Conservation (phyloP, 2,113 vertebrate species). For the Dascyllus trimaculatus region DNA sequence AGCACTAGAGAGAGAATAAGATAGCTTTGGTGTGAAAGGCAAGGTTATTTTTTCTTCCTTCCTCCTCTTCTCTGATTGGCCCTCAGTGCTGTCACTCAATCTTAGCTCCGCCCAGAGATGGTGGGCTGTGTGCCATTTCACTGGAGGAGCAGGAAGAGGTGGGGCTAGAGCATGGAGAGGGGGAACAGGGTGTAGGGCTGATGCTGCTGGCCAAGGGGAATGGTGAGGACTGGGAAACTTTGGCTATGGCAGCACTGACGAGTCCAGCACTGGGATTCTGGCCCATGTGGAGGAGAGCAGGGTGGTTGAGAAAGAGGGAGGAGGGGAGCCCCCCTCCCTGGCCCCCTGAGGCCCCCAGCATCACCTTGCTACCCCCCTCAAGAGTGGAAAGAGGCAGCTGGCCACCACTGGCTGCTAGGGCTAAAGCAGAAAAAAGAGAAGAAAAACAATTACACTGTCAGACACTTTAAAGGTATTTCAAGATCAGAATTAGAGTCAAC, state of each 20-base stretch:
- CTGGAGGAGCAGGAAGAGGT: conserved; percentile 88
- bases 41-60: conserved; percentile 77
- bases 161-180: conserved; percentile 87
- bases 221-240: conserved; percentile 86
- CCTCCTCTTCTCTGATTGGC: conserved; percentile 84
- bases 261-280: conserved; percentile 86
- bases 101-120: conserved; percentile 86
- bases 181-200: conserved; percentile 88
- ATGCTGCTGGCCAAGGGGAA: conserved; percentile 88
- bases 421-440: conserved; percentile 67
- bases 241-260: conserved; percentile 85
- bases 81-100: conserved; percentile 83
- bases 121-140: conserved; percentile 87
- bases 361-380: conserved; percentile 90
- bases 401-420: conserved; percentile 95
- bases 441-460: background rate
- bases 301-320: conserved; percentile 93
- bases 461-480: conserved; percentile 3
- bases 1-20: conserved; percentile 82
- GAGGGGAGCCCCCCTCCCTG: conserved; percentile 87
- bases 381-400: conserved; percentile 95
- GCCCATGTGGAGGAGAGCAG: conserved; percentile 89
- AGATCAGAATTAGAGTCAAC: too few relatives aligned
- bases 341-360: conserved; percentile 87
- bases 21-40: conserved; percentile 88